phyloP scores from a whole-genome alignment of 2,888 invertebrate genomes.

The Ceriagrion tenellum region DNA sequence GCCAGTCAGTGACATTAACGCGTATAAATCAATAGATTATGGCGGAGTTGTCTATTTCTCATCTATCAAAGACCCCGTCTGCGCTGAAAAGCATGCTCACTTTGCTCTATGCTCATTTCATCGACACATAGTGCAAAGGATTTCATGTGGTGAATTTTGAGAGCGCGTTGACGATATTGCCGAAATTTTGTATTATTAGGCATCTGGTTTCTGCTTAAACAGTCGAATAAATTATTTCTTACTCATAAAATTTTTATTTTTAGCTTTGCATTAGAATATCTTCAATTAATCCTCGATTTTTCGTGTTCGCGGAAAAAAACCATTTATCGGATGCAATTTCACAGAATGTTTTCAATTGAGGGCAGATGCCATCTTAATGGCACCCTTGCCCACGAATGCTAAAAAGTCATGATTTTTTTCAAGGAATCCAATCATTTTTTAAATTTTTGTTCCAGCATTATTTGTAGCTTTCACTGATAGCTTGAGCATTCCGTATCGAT shows the following conservation, averaged over 20 bases:
- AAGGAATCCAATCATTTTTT: not conserved
- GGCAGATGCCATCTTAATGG: not conserved
- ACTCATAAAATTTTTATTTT: not conserved
- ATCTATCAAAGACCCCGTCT: not conserved
- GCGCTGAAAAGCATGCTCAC: not conserved
- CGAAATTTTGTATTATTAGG: not conserved
- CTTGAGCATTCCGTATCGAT: not conserved
- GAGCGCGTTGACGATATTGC: not conserved
- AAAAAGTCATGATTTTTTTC: not conserved
- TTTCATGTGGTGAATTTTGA: not conserved
- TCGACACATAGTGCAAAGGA: not conserved
- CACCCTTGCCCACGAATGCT: not conserved
- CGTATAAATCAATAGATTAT: not conserved
- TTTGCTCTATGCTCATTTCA: not conserved
- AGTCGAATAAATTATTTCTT: not conserved
- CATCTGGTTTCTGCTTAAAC: too few species aligned
- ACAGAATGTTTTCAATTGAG: not conserved
- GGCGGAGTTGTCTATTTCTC: not conserved
- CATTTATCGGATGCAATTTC: not conserved
- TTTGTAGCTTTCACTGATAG: not conserved
- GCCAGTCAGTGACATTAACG: not conserved
- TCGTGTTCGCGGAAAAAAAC: not conserved
- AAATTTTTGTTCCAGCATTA: not conserved
- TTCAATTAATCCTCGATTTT: not conserved
- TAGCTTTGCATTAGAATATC: too few species aligned